A percentile compares a stretch with the other conserved stretches of the same genome.
Conservation (phyloP, 2,888 invertebrate genomes). For the Hemithea aestivaria region DNA sequence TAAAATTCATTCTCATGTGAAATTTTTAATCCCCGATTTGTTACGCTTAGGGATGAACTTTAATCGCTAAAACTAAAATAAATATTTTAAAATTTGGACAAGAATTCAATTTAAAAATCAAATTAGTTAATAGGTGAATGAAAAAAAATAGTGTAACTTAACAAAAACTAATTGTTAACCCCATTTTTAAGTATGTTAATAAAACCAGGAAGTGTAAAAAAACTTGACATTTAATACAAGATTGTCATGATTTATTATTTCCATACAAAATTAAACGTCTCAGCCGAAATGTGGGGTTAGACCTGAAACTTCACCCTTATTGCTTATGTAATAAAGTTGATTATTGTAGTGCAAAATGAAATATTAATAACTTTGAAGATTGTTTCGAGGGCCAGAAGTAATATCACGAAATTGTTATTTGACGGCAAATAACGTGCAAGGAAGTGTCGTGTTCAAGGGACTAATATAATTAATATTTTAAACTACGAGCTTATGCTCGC, state of each 20-base stretch:
- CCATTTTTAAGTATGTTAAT: too few species aligned
- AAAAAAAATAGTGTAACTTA: too few species aligned
- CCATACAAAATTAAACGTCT: conserved; percentile 34
- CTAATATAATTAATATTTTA: conserved; percentile 21
- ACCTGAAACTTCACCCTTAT: conserved; percentile 13
- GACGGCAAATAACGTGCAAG: conserved; percentile 16
- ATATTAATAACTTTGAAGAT: conserved; percentile 25
- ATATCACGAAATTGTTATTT: conserved; percentile 20
- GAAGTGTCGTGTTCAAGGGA: conserved; percentile 18
- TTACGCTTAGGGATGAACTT: too few species aligned
- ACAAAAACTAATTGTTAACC: too few species aligned
- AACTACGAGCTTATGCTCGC: too few species aligned
- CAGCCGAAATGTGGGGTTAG: conserved; percentile 1
- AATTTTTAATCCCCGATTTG: too few species aligned
- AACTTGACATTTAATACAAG: conserved; percentile 35
- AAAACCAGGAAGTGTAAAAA: background rate
- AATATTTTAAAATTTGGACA: too few species aligned
- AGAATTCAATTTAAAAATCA: too few species aligned
- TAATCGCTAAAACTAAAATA: too few species aligned
- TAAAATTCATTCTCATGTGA: too few species aligned
- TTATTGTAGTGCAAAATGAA: conserved; percentile 19
- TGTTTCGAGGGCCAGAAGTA: conserved; percentile 19
- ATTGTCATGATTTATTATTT: conserved; percentile 29
- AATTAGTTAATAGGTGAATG: too few species aligned
- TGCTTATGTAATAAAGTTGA: conserved; percentile 3